Conservation (phyloP, 2,113 vertebrate genomes). For the Neofelis nebulosa region DNA sequence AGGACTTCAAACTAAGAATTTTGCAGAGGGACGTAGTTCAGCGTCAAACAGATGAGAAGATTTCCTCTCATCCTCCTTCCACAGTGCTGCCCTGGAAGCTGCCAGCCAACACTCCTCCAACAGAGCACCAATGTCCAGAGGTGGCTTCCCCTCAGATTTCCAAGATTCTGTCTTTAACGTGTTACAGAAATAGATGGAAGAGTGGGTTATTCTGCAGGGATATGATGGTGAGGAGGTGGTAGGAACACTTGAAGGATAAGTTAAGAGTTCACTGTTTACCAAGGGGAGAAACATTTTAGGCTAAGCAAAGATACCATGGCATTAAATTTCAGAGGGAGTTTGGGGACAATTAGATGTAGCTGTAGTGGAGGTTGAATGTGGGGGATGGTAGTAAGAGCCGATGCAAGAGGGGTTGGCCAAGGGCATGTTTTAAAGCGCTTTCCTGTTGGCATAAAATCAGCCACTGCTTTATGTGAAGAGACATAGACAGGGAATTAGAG, state of each 20-base stretch:
- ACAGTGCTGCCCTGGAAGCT: background rate
- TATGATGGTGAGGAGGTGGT: background rate
- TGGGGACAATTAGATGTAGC: background rate
- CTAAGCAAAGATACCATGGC: background rate
- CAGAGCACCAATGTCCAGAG: background rate
- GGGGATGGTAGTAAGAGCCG: background rate
- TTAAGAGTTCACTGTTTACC: background rate
- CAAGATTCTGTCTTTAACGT: background rate
- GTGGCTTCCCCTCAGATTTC: background rate
- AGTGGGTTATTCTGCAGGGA: background rate
- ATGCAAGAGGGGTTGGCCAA: slow-evolving; percentile 27
- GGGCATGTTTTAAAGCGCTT: slow-evolving; percentile 42
- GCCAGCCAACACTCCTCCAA: background rate
- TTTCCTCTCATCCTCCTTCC: background rate
- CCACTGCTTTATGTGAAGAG: slow-evolving; percentile 57
- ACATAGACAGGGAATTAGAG: slow-evolving; percentile 38
- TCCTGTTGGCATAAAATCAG: slow-evolving; percentile 60
- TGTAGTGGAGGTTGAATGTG: background rate
- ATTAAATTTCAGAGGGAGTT: background rate
- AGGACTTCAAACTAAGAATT: background rate
- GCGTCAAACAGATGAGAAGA: background rate
- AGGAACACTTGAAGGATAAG: background rate
- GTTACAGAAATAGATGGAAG: background rate
- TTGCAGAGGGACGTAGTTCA: background rate
- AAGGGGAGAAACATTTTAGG: background rate